Conservation (phyloP, 2,888 invertebrate genomes). For the Deroplatys truncata region DNA sequence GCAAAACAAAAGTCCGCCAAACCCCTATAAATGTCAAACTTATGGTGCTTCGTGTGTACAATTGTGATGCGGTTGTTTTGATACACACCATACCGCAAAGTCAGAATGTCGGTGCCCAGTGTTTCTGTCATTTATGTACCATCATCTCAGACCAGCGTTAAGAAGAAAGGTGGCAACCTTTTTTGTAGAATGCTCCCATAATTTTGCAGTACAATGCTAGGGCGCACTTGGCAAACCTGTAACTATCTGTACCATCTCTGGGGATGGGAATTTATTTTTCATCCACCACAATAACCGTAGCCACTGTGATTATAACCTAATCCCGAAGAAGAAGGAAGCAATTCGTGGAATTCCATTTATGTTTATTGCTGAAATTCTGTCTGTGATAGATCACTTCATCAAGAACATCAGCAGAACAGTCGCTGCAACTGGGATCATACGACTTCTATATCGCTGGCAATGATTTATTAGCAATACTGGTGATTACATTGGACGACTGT, state of each 20-base stretch:
- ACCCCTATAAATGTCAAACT: neutral
- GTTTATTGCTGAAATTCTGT: too few species aligned
- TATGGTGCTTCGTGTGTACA: neutral
- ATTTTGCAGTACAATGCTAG: too few species aligned
- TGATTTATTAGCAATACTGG: too few species aligned
- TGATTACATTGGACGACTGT: too few species aligned
- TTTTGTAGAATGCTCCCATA: constrained; percentile 16
- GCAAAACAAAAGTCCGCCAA: too few species aligned
- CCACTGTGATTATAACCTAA: neutral
- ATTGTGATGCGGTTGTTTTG: constrained; percentile 1
- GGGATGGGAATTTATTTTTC: constrained; percentile 6
- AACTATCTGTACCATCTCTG: neutral
- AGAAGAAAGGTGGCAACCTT: neutral
- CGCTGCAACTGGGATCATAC: too few species aligned
- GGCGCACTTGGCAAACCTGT: neutral
- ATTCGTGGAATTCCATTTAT: too few species aligned
- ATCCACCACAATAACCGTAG: constrained; percentile 6
- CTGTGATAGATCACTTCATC: too few species aligned
- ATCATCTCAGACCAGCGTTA: constrained; percentile 6
- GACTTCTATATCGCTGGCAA: too few species aligned
- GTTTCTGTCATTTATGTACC: neutral
- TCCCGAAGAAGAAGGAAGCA: too few species aligned
- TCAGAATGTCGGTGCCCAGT: neutral
- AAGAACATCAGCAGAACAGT: too few species aligned
- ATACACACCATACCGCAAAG: neutral